Evolutionary conservation across 1,140 invertebrate genomes (phyloP).

Genomic region (Heterodera schachtii): DNA sequence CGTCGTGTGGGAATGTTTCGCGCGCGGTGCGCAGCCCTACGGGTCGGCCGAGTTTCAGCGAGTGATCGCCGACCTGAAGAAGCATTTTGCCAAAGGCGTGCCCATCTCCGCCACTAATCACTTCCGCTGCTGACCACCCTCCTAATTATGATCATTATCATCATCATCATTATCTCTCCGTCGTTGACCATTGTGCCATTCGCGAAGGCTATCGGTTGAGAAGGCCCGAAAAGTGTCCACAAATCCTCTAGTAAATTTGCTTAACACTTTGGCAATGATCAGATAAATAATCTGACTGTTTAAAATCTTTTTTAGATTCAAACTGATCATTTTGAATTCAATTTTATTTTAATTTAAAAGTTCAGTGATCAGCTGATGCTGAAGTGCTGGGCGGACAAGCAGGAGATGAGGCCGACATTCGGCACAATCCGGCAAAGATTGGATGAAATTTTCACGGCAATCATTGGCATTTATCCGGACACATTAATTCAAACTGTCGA

Average conservation of each 20-base stretch:
- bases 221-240: neutral
- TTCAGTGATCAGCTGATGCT: neutral
- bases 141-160: neutral
- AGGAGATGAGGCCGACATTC: neutral
- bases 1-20: conserved; percentile 45
- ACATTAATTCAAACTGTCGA: neutral
- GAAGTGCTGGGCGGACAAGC: neutral
- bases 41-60: conserved; percentile 7
- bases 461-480: neutral
- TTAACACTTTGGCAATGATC: no score
- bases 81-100: neutral
- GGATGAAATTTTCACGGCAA: neutral
- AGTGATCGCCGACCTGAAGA: conserved; percentile 9
- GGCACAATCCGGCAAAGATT: neutral
- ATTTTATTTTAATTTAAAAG: neutral
- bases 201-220: neutral
- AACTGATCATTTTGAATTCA: no score
- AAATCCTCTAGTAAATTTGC: neutral
- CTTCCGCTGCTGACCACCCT: neutral
- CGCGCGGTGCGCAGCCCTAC: conserved; percentile 39
- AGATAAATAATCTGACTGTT: no score
- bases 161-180: neutral
- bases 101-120: no score
- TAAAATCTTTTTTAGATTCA: no score
- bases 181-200: neutral